Base-by-base conservation (phyloP, 2,888 invertebrate species). In the Boloria euphrosyne region DNA sequence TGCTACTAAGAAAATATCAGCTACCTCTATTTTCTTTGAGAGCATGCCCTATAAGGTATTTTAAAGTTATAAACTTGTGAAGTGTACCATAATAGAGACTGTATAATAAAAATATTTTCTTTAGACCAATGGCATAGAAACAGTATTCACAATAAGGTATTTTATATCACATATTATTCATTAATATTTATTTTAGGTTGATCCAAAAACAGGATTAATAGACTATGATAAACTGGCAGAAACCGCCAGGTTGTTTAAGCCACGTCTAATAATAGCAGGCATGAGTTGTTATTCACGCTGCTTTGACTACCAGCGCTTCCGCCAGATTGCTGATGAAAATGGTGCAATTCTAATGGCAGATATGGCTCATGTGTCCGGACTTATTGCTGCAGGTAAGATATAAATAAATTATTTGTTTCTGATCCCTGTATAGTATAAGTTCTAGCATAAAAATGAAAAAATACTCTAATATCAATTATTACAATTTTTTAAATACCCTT, bases 1-100 rank as follows among this genome's bases (percentile, higher is more conserved):
- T 0, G 93, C 95, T 7, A 95, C 93, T 10, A 98, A 97, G 85
- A 97, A 96, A 87, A 97, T 99, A 68, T 99, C 99, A 0, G 98
- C 98, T 7, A 98, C 99, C 0, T 98, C 99, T 0, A 96, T 99
- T 69, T 99, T 98, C 93, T 99, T 99, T 84, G 98, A 99, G 92
- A 98, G 98, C 66, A 97, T 99, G 96, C 98, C 99, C 0, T 99
- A 99, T 85, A 98, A 98, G 90, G 96, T 98, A 76, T 18, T 44
- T 13, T 52, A n/a, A 52, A 52, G 14, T 18, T 50, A 10, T 22
- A 27, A 27, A 27, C 14, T 27, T 10, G 13, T 22, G 4, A 31
- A 3, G 0, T 7, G 14, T 27, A 10, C 4, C 16, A 31, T 10
- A 31, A 31, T 7, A 53, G 16, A 31, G 16, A 31, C n/a, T 13